These are phyloP conservation scores for Chelon labrosus DNA, from an alignment of 2,797 vertebrate species.

Conservation along the genomic window DNA sequence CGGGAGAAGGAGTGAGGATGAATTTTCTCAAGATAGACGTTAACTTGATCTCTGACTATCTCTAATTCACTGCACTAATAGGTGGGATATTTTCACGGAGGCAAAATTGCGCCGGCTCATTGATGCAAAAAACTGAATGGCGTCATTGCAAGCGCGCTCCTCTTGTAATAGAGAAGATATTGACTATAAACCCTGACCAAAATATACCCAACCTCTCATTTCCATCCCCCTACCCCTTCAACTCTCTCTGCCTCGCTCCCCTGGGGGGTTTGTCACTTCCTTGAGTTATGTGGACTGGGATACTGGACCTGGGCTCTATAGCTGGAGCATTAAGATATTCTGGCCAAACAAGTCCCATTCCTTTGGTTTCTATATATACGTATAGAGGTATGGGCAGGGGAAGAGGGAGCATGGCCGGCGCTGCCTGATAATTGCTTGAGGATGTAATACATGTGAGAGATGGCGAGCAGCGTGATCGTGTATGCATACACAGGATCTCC, in stretches of 20 bases:
- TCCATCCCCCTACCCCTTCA: constrained; percentile 23
- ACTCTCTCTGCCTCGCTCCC: constrained; percentile 54
- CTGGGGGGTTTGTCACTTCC: constrained; percentile 72
- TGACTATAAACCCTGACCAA: constrained; percentile 63
- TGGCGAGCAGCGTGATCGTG: constrained; percentile 61
- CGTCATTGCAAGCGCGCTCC: constrained; percentile 27
- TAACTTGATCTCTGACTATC: constrained; percentile 53
- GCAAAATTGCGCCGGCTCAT: constrained; percentile 31
- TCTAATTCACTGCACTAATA: constrained; percentile 46
- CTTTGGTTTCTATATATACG: constrained; percentile 77
- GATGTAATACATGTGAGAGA: constrained; percentile 78
- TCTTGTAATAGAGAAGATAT: constrained; percentile 45
- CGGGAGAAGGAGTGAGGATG: constrained; percentile 14
- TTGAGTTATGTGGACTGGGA: constrained; percentile 82
- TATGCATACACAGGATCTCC: constrained; percentile 71
- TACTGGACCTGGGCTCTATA: constrained; percentile 69
- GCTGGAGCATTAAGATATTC: constrained; percentile 71
- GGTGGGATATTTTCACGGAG: constrained; percentile 29
- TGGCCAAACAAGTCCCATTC: constrained; percentile 79
- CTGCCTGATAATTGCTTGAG: constrained; percentile 76
- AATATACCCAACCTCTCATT: constrained; percentile 62
- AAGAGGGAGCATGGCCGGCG: constrained; percentile 46
- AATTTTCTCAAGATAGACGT: constrained; percentile 26
- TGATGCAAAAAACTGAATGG: constrained; percentile 54
- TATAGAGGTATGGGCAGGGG: constrained; percentile 50